Evolutionary conservation across 2,888 invertebrate species (phyloP).

Genomic region (Anagyrus pseudococci): DNA sequence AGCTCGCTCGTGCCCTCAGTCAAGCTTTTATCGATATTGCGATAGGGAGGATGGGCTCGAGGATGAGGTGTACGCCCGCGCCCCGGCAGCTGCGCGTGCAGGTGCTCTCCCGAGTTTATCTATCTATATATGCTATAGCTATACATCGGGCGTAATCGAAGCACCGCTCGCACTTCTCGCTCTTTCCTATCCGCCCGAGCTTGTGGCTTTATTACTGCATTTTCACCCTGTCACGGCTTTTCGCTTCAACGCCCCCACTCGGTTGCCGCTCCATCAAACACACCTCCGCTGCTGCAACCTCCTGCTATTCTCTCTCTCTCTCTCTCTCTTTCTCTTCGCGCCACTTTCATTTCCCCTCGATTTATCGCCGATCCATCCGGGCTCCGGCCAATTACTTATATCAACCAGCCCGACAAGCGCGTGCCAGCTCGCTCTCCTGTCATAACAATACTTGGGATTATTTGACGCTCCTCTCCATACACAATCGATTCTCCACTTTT

Average conservation of each 20-base stretch:
- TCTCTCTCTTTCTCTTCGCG: not conserved
- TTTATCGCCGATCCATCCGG: conserved; percentile 34
- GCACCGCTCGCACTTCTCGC: no score
- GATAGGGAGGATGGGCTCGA: no score
- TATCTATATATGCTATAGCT: conserved; percentile 33
- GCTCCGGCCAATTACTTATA: conserved; percentile 52
- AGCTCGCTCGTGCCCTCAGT: conserved; percentile 49
- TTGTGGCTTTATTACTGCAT: conserved; percentile 61
- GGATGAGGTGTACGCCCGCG: no score
- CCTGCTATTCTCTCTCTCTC: conserved; percentile 23
- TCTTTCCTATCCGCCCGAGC: no score
- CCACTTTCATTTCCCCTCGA: conserved; percentile 19
- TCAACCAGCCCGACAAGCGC: no score
- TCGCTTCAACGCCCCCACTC: conserved; percentile 54
- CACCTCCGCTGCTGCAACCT: conserved; percentile 31
- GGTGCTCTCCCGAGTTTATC: no score
- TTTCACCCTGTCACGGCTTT: conserved; percentile 60
- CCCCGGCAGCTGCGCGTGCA: no score
- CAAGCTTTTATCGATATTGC: conserved; percentile 61
- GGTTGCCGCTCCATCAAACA: conserved; percentile 55
- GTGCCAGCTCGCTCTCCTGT: no score
- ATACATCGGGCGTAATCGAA: no score
- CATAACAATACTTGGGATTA: no score
- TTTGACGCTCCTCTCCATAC: no score
- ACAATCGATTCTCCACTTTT: no score